Evolutionary conservation across 2,113 vertebrate species (phyloP), one percentile per base, ranked within the genome.

Genomic region (Tragelaphus buxtoni): DNA sequence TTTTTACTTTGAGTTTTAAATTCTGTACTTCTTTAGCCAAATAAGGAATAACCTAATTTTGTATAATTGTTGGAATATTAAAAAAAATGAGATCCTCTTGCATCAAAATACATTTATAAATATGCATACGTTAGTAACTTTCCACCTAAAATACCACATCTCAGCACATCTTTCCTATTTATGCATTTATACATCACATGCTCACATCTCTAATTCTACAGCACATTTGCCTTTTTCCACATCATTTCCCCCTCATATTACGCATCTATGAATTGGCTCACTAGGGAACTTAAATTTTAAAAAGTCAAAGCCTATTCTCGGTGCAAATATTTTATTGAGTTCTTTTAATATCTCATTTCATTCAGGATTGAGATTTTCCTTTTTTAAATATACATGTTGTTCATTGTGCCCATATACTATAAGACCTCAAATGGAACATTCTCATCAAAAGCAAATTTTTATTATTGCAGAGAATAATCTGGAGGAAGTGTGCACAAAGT

Each of bases 201-300:
- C 45, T 82, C 55, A 61, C n/a, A 22, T 56, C n/a, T 97, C 87
- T 95, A 49, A 88, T 89, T 85, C 76, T 39, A n/a, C 20, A 61
- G 55, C 24, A 26, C 0, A 7, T 79, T 51, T 88, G 39, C 30
- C n/a, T 53, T 92, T 88, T 84, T 58, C 35, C 47, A 85, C 47
- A 88, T 88, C 45, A 22, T 56, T 76, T 79, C 63, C 39, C 30
- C 28, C 86, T 86, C 17, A 6, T 51, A 18, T 77, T 61, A 58
- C 51, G 45, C 18, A 65, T 39, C 47, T 85, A 10, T 61, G n/a
- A 85, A 79, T 42, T 89, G 61, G 47, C 42, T 92, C 72, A 55
- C 51, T 88, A 39, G 85, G 92, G 72, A 97, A 96, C 61, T 95
- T 72, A 80, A 81, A 72, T 39, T 97, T 94, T 94, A 16, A 61